Evolutionary conservation across 1,140 invertebrate genomes (phyloP), one percentile per base, ranked within the genome.

Genomic region (Drosophila seguyi): DNA sequence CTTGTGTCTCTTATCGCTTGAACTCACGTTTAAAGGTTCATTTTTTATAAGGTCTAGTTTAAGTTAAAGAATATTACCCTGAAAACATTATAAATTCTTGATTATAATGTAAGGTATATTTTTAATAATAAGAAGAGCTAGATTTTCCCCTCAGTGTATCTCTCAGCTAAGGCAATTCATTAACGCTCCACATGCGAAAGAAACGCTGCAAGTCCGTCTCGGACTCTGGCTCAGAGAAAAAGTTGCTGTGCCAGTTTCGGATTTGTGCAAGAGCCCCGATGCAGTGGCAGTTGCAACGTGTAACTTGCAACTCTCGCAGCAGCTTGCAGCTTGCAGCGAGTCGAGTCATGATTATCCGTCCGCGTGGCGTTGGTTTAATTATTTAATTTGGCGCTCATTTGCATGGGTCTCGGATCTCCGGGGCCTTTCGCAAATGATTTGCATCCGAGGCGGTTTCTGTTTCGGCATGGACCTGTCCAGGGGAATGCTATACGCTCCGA

Each of bases 381-480:
- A 90, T 90, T 90, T 90, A 90, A 90, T 90, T 88, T 85, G 81
- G 78, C 81, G 75, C 80, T 75, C 80, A 88, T 88, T 88, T 87
- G 84, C 68, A 74, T 77, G 73, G 53, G 58, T 42, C 56, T 67
- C 47, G 50, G 58, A 69, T 59, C 50, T 39, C 36, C 34, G n/a
- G 47, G 55, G 62, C 79, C 84, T 76, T 82, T 83, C 62, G 83
- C 75, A 65, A 74, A 48, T 59, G 75, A 87, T 88, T 87, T 87
- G 84, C 84, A 87, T 87, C 76, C 61, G 66, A 72, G 76, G 68
- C 47, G 36, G 63, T 65, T 50, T 58, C 53, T 66, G 75, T 75
- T 86, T 42, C 48, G 68, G 66, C 60, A 65, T 75, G 42, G 67
- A 84, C 62, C 45, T 77, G 74, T 75, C 69, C 82, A 86, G 45